A percentile compares a stretch with the other conserved stretches of the same genome.
Evolutionary conservation across 1,140 invertebrate species (phyloP).

Genomic region (Plodia interpunctella): DNA sequence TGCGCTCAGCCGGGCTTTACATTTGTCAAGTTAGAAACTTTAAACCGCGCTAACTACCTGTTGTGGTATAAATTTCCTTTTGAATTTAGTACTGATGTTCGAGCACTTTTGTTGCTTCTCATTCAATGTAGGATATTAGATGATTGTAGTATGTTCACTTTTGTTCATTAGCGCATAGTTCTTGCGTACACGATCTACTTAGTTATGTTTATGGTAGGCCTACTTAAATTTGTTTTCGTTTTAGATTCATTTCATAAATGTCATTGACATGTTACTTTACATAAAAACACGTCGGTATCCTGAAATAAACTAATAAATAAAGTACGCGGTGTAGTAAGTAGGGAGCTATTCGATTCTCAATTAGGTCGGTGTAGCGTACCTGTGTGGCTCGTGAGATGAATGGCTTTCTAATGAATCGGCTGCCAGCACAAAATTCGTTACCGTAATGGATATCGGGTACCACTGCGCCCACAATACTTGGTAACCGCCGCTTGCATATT

Average conservation of each 20-base stretch:
- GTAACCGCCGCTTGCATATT: not conserved
- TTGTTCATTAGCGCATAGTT: too few relatives aligned
- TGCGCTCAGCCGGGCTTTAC: constrained; percentile 30
- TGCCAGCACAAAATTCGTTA: constrained; percentile 26
- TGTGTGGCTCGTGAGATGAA: constrained; percentile 20
- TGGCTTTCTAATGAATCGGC: constrained; percentile 29
- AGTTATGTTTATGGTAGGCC: too few relatives aligned
- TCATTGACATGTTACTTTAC: too few relatives aligned
- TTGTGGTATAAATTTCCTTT: constrained; percentile 19
- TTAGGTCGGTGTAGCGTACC: constrained; percentile 16
- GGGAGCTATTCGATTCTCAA: not conserved
- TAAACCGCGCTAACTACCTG: constrained; percentile 26
- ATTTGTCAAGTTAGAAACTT: constrained; percentile 39
- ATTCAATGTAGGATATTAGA: not conserved
- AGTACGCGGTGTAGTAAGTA: not conserved
- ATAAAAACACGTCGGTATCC: too few relatives aligned
- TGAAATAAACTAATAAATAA: too few relatives aligned
- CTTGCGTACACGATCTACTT: too few relatives aligned
- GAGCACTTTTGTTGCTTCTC: constrained; percentile 1
- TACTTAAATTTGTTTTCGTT: too few relatives aligned
- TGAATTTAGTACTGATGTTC: constrained; percentile 9
- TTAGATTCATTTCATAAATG: too few relatives aligned
- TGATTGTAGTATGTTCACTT: constrained; percentile 1
- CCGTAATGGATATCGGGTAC: constrained; percentile 23
- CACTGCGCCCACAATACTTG: constrained; percentile 1